Evolutionary conservation across 2,888 invertebrate genomes (phyloP), one percentile per base, ranked within the genome.

Genomic region (Eupithecia subumbrata): DNA sequence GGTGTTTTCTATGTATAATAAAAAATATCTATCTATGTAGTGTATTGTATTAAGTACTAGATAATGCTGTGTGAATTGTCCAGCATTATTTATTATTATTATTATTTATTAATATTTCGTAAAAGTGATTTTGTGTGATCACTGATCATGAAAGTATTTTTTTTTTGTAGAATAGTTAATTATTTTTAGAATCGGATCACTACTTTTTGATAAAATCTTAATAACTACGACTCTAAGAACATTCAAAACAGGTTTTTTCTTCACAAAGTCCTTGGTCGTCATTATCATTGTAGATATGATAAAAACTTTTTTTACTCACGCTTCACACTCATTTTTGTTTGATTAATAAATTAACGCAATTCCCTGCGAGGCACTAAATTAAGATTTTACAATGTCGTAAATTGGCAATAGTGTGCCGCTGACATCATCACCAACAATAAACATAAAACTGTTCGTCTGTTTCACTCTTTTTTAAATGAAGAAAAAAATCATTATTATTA

Each of bases 301-400:
- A n/a, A 56, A 34, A 66, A 66, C 40, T 43, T 43, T 67, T 40
- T 40, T 37, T 40, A 8, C n/a, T 56, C 12, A 14, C 67, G 25
- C 2, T 7, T 40, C n/a, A n/a, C 43, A 14, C 22, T 43, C 8
- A 16, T 45, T 43, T 68, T 45, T 68, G 25, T 68, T 68, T 73
- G 16, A 63, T 37, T 56, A 60, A 67, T 73, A 69, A 60, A 69
- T 45, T 69, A 60, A 1, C 16, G 60, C 45, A 34, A 45, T 73
- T 69, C 60, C 37, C 63, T 52, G 34, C 22, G 48, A 64, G 34
- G 56, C 37, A 68, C 43, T 45, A 69, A 63, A 73, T 73, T 48
- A 69, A 63, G 11, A 22, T 48, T 73, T 73, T 52, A 69, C 64
- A 52, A 48, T 69, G 16, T 48, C 68, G 64, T 69, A 69, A 73